A percentile compares a stretch with the other conserved stretches of the same genome.
phyloP scores from a whole-genome alignment of 35 echinoderm and acorn worm genomes.

The Chiridota heheva region DNA sequence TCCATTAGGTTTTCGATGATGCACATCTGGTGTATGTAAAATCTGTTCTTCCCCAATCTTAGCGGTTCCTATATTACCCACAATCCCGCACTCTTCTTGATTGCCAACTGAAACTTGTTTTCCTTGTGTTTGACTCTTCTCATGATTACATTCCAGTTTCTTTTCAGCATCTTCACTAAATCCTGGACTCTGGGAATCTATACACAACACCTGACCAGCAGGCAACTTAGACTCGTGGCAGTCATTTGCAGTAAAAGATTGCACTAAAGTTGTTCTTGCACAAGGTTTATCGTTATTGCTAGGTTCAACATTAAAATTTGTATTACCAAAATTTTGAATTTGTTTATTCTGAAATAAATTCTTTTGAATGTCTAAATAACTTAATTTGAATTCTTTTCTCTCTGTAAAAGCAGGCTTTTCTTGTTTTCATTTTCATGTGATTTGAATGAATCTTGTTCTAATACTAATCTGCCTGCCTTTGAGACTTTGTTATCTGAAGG shows the following conservation, averaged over 20 bases:
- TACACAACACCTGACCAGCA: constrained; percentile 24
- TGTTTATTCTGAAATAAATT: neutral
- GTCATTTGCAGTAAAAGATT: neutral
- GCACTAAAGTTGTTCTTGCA: constrained; percentile 28
- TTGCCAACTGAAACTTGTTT: neutral
- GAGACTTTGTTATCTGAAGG: too few relatives aligned
- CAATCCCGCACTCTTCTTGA: neutral
- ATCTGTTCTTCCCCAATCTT: neutral
- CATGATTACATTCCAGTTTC: neutral
- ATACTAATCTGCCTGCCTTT: too few relatives aligned
- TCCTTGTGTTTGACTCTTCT: neutral
- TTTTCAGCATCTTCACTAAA: neutral
- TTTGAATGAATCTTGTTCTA: neutral
- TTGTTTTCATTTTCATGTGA: neutral
- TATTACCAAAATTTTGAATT: neutral
- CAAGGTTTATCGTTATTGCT: neutral
- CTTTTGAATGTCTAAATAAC: neutral
- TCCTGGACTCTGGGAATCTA: constrained; percentile 59
- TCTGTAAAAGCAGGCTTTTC: neutral
- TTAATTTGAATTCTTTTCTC: neutral
- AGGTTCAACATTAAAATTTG: neutral
- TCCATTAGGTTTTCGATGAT: neutral
- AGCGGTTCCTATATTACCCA: neutral
- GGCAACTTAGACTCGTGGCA: neutral
- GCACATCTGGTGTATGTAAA: neutral